phyloP scores from a whole-genome alignment of 2,888 invertebrate species.

The Torymus auratus region DNA sequence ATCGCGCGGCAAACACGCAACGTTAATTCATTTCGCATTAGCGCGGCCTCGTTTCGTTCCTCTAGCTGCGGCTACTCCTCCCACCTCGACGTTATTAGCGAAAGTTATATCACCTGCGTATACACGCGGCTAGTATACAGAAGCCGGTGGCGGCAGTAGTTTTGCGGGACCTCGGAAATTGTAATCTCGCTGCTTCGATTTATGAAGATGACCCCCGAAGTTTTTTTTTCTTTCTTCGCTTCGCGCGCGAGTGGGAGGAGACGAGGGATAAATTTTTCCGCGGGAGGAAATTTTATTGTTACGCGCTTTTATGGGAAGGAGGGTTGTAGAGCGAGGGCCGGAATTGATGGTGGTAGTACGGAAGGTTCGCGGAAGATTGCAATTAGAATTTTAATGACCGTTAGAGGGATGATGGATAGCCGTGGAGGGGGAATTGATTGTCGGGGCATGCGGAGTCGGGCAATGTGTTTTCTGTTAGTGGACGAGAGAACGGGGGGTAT shows the following conservation, averaged over 20 bases:
- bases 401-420: neutral
- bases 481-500: no score
- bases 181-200: no score
- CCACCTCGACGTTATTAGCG: conserved; percentile 60
- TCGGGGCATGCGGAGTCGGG: neutral
- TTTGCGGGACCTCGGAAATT: no score
- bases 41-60: conserved; percentile 36
- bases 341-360: neutral
- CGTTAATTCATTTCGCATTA: conserved; percentile 60
- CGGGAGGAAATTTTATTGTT: no score
- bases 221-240: no score
- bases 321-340: neutral
- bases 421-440: conserved; percentile 3
- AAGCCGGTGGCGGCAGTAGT: no score
- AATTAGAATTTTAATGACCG: conserved; percentile 24
- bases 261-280: no score
- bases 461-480: neutral
- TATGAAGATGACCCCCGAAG: no score
- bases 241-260: no score
- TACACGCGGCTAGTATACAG: no score
- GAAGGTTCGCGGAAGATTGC: conserved; percentile 7
- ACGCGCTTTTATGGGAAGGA: neutral
- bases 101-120: conserved; percentile 36
- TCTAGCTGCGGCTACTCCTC: neutral
- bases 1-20: conserved; percentile 28